Base-by-base conservation (phyloP, 2,113 vertebrate genomes). In the Tamias sibiricus region DNA sequence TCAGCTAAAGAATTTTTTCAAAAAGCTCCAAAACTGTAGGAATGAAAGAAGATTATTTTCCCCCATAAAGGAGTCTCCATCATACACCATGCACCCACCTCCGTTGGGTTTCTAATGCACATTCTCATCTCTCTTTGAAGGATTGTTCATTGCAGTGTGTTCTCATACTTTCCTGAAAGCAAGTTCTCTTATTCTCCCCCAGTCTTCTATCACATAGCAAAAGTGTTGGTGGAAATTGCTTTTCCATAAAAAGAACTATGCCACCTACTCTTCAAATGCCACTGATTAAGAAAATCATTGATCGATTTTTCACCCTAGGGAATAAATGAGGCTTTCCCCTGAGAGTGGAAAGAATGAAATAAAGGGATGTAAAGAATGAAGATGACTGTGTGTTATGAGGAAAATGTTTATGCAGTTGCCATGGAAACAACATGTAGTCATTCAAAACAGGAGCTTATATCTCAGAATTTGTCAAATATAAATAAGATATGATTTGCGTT, bases 231-330 rank as follows among this genome's bases (percentile, higher is more conserved):
- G 94, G 97, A 97, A 96, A 97, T 88, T 91, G 91, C 75, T n/a
- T 96, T 97, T 87, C 85, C 35, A 69, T 85, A 93, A 97, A 97
- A 96, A 94, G 90, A 96, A 88, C 28, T 40, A 4, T 75, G 37
- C 74, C 80, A 94, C 92, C 59, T 82, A 80, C 64, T 74, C 93
- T 96, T 98, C 94, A 96, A 92, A 96, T 97, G 75, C 75, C 96
- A 72, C 95, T 97, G 94, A 98, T 98, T 97, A 98, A 97, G 90
- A 96, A 90, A 97, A 95, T 35, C 0, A 71, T 96, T 69, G 92
- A 91, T 93, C 91, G 79, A 96, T 98, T 97, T 92, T 62, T 62
- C 59, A 24, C 20, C 24, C 54, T 40, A 19, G 74, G 64, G 14
- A 69, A 90, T 98, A 97, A 92, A 97, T 98, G 97, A 96, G 66